Evolutionary conservation across 2,888 invertebrate genomes (phyloP), one percentile per base, ranked within the genome.

Genomic region (Cataglyphis cursor): DNA sequence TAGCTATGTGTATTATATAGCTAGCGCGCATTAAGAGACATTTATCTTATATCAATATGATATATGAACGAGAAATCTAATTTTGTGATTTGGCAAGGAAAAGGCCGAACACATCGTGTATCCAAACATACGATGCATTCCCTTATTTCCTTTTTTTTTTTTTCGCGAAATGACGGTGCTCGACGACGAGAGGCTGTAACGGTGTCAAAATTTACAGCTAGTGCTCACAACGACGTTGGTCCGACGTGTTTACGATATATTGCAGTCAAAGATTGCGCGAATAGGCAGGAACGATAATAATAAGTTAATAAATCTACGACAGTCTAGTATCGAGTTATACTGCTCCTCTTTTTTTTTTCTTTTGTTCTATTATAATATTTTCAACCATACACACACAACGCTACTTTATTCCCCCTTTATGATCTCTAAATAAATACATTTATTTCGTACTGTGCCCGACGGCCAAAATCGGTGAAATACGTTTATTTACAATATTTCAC

Each of bases 181-280:
- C 83, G 81, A 85, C 82, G 64, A 80, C 38, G 62, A 81, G 68
- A 83, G 73, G 81, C 75, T 73, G 76, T 44, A 74, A 75, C 59
- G 87, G 78, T 21, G 65, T 82, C 75, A 68, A 68, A 86, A 80
- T 72, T 86, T 88, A 83, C 84, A 86, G 81, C 81, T 89, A 87
- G 85, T 85, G 89, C 88, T 88, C 89, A 85, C 90, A 89, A 89
- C 89, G 90, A 92, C 89, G n/a, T 92, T 92, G 92, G 92, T 92
- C 93, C 92, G 88, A 92, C 87, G 86, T 91, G 85, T 91, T 90
- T 88, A 88, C 85, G 82, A 88, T 85, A 90, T 88, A 89, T 90
- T 88, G 90, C 89, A 90, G 89, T 90, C 87, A 89, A 89, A 86
- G 88, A 85, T 89, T 89, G 68, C 82, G 66, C 82, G 66, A 85